A percentile compares a stretch with the other conserved stretches of the same genome.
phyloP scores from a whole-genome alignment of 2,113 vertebrate genomes.

The Malurus melanocephalus region DNA sequence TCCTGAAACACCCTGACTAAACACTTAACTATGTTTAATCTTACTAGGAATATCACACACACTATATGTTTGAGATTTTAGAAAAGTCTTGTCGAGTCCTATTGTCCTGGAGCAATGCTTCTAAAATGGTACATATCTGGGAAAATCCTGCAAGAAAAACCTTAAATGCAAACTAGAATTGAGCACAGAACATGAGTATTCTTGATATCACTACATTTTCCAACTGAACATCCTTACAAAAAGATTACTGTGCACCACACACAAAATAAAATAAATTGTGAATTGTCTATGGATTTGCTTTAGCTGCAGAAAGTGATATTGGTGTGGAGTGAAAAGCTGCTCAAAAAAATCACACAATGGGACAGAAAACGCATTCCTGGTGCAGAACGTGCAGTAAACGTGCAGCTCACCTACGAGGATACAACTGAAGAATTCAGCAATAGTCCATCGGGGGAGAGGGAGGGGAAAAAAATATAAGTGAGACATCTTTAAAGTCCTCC shows the following conservation, averaged over 20 bases:
- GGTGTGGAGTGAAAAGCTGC: slow-evolving; percentile 79
- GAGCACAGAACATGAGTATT: slow-evolving; percentile 14
- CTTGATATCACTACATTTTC: neutral
- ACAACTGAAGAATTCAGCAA: slow-evolving; percentile 73
- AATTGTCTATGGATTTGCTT: slow-evolving; percentile 63
- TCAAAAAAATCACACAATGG: slow-evolving; percentile 74
- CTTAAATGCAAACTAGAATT: neutral
- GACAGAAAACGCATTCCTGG: slow-evolving; percentile 77
- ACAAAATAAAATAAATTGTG: slow-evolving; percentile 50
- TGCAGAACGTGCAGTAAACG: slow-evolving; percentile 82
- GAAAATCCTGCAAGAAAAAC: slow-evolving; percentile 17
- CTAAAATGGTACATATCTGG: neutral
- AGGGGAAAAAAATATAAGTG: slow-evolving; percentile 71
- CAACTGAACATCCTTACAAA: slow-evolving; percentile 38
- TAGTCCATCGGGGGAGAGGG: slow-evolving; percentile 71
- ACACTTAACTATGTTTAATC: neutral
- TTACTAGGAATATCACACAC: neutral
- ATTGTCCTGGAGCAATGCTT: neutral
- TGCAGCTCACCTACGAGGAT: slow-evolving; percentile 80
- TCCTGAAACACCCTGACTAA: neutral
- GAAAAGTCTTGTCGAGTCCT: neutral
- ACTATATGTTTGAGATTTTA: neutral
- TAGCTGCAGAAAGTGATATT: slow-evolving; percentile 73
- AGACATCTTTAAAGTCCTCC: slow-evolving; percentile 62
- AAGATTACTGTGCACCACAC: slow-evolving; percentile 53